phyloP scores from a whole-genome alignment of 2,113 vertebrate species.

The Miniopterus natalensis region DNA sequence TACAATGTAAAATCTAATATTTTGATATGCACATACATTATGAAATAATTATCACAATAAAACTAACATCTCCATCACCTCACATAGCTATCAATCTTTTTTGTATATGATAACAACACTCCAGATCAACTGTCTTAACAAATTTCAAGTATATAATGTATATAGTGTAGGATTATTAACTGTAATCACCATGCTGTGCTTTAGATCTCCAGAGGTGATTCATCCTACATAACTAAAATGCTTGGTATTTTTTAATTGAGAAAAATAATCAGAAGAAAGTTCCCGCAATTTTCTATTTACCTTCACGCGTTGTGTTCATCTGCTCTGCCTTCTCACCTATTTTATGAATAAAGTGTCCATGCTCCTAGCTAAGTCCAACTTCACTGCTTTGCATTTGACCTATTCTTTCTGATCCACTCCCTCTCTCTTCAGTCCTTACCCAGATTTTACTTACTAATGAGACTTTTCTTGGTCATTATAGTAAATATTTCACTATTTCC shows the following conservation, averaged over 20 bases:
- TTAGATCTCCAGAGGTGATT: neutral
- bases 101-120: neutral
- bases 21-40: neutral
- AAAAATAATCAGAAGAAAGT: neutral
- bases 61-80: neutral
- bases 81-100: neutral
- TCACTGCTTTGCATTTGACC: neutral
- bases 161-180: neutral
- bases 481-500: neutral
- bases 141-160: neutral
- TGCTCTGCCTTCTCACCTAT: too few species aligned
- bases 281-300: neutral
- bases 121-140: neutral
- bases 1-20: neutral
- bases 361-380: neutral
- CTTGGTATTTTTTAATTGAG: neutral
- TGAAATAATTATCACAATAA: neutral
- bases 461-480: neutral
- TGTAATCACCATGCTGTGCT: neutral
- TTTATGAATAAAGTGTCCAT: neutral
- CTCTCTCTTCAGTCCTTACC: neutral
- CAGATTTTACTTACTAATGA: neutral
- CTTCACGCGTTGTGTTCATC: neutral
- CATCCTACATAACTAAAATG: neutral
- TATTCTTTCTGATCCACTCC: neutral